Evolutionary conservation across 2,797 vertebrate genomes (phyloP).

Genomic region (Molossus molossus): DNA sequence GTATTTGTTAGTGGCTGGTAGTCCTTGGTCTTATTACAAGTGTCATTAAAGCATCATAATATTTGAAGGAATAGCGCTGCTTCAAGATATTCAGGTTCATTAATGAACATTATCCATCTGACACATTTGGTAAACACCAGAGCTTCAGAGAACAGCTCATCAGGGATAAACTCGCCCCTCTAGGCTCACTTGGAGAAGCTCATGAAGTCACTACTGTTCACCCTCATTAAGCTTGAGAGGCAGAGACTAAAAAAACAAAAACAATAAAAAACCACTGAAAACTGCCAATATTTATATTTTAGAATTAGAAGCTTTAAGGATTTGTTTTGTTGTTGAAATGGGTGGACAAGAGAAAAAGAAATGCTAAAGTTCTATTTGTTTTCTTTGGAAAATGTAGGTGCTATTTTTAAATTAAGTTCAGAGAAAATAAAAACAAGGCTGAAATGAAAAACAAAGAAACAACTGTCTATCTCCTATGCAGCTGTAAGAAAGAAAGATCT

Average conservation of each 20-base stretch:
- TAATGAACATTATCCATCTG: constrained; percentile 82
- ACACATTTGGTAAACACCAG: constrained; percentile 82
- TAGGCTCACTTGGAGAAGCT: constrained; percentile 61
- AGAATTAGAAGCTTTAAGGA: constrained; percentile 75
- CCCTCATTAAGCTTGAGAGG: constrained; percentile 74
- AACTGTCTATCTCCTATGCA: not conserved
- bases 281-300: constrained; percentile 81
- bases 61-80: constrained; percentile 79
- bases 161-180: constrained; percentile 44
- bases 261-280: not conserved
- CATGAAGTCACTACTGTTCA: constrained; percentile 76
- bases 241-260: not conserved
- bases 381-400: not conserved
- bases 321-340: constrained; percentile 64
- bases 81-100: constrained; percentile 78
- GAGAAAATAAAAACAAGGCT: constrained; percentile 31
- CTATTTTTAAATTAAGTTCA: constrained; percentile 4
- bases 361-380: not conserved
- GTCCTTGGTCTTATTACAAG: constrained; percentile 79
- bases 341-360: constrained; percentile 49
- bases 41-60: constrained; percentile 80
- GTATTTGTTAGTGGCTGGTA: constrained; percentile 77
- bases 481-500: too few relatives aligned
- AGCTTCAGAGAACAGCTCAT: constrained; percentile 68
- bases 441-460: not conserved